Base-by-base conservation (phyloP, 2,113 vertebrate species). In the Falcunculus frontatus region DNA sequence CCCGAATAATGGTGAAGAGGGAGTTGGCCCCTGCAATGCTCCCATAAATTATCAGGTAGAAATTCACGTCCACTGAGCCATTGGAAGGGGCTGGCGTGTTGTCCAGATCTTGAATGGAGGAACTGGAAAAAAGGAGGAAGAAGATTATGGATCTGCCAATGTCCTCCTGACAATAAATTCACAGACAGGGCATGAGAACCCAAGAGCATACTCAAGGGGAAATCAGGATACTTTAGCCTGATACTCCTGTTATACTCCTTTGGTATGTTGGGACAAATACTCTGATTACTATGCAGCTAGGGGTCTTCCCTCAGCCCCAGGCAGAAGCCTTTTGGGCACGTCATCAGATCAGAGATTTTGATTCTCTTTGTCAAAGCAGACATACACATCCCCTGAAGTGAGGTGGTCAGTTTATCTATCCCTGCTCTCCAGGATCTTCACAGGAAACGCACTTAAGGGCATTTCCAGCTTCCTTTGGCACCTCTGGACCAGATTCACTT, bases 11-110 rank as follows among this genome's bases (percentile, higher is more conserved):
- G 4, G 99, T 99, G 96, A 99, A 99, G 92, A 99, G 26, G 1
- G 99, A 99, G 97, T 99, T 99, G 59, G 97, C 96, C 1, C 89
- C 98, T 11, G 98, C 99, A 23, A 99, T 98, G 86, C 97, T 97
- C 16, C 98, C 97, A 33, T 99, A 99, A 49, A 99, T 98, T 2
- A 90, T 98, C 95, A 99, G 96, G 95, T 99, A 99, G 94, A 99
- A 99, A 81, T 79, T 97, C 72, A 99, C 80, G n/a, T 99, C 98
- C 7, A 96, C 85, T 56, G 98, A 98, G 65, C 89, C 33, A 50
- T 98, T 98, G 92, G 76, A 87, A 74, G 91, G 32, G 30, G 96
- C 57, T 81, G 73, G 1, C 7, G 79, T 92, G 87, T 37, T 56
- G 39, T 79, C 70, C 91, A 98, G 57, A 76, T 70, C 80, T 44